Evolutionary conservation across 92 coral and sea anemone genomes (phyloP).

Genomic region (Porites lobata): DNA sequence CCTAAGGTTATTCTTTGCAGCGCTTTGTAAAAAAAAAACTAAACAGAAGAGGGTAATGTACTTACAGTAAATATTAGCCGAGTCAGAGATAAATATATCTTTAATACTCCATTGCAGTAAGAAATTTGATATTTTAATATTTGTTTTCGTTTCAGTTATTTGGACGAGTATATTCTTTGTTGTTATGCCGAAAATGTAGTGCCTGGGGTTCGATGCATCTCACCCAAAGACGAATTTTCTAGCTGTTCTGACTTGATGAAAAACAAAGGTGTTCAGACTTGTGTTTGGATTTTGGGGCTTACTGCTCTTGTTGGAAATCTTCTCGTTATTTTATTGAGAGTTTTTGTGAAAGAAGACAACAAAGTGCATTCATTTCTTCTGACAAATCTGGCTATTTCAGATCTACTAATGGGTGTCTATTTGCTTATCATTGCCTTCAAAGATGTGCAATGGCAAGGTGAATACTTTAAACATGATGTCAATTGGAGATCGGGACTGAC

Average conservation of each 20-base stretch:
- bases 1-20: too few relatives aligned
- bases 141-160: not conserved
- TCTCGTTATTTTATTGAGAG: constrained; percentile 75
- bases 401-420: constrained; percentile 88
- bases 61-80: too few relatives aligned
- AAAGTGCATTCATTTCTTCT: constrained; percentile 81
- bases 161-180: constrained; percentile 76
- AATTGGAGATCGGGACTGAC: constrained; percentile 83
- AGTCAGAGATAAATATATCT: not conserved
- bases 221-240: constrained; percentile 83
- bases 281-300: constrained; percentile 90
- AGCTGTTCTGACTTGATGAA: constrained; percentile 93
- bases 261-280: constrained; percentile 68
- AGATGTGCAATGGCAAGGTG: constrained; percentile 80
- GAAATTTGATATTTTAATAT: too few relatives aligned
- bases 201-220: constrained; percentile 57
- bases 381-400: constrained; percentile 88
- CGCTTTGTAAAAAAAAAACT: too few relatives aligned
- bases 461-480: constrained; percentile 85
- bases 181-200: constrained; percentile 79
- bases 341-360: constrained; percentile 74
- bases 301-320: constrained; percentile 84
- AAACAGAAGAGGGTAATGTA: too few relatives aligned
- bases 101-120: constrained; percentile 76
- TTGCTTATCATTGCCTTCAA: constrained; percentile 80